phyloP scores from a whole-genome alignment of 2,797 vertebrate species.

The Phrynocephalus guinanensis region DNA sequence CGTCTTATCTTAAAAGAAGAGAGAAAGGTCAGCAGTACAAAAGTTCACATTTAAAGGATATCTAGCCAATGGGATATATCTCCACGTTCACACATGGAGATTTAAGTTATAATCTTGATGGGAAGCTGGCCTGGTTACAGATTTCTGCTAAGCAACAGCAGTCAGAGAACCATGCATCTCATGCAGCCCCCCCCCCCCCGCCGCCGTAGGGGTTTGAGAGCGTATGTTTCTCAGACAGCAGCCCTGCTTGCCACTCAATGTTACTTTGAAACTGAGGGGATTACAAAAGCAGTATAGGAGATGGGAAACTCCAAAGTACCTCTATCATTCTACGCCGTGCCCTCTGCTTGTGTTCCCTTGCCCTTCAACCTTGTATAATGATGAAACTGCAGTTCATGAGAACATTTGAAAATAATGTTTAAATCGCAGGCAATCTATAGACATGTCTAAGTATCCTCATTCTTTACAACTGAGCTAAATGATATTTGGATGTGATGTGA shows the following conservation, averaged over 20 bases:
- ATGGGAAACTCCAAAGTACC: background rate
- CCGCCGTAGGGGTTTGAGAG: background rate
- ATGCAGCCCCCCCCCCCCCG: too few species aligned
- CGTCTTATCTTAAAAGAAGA: background rate
- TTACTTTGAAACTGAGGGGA: background rate
- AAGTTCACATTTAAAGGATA: background rate
- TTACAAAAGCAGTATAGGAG: background rate
- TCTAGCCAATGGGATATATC: background rate
- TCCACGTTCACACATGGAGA: background rate
- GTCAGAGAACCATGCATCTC: background rate
- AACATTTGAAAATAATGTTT: background rate
- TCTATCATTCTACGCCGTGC: too few species aligned
- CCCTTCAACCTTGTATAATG: background rate
- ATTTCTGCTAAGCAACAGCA: background rate
- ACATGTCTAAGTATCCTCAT: background rate
- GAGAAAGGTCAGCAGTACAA: background rate
- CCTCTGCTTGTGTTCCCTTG: background rate
- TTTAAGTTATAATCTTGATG: background rate
- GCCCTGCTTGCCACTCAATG: too few species aligned
- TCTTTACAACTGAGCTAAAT: background rate
- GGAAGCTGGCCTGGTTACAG: background rate
- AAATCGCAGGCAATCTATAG: background rate
- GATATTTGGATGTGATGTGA: background rate
- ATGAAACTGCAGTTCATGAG: background rate
- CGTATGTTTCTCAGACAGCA: background rate